Conservation (phyloP, 2,797 vertebrate genomes). For the Coregonus sp. region DNA sequence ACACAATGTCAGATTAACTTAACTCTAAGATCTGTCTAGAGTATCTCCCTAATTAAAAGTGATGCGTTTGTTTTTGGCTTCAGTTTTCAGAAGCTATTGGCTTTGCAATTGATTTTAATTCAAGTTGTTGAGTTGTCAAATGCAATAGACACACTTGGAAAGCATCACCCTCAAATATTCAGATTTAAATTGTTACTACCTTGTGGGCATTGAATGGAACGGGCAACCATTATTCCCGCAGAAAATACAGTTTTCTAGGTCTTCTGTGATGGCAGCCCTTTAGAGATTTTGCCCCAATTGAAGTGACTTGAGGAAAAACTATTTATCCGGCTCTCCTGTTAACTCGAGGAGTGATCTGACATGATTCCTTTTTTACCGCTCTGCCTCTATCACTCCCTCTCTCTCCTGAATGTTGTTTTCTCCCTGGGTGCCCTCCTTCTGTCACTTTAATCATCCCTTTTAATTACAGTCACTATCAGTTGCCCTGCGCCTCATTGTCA, state of each 20-base stretch:
- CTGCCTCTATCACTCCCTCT: conserved; percentile 10
- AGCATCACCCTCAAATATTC: not conserved
- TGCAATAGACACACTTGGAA: not conserved
- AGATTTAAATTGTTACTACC: conserved; percentile 8
- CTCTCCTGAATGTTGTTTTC: conserved; percentile 17
- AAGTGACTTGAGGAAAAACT: conserved; percentile 37
- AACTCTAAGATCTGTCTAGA: conserved; percentile 40
- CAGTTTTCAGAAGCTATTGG: conserved; percentile 14
- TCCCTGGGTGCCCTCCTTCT: conserved; percentile 63
- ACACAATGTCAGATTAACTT: conserved; percentile 61
- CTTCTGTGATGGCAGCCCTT: conserved; percentile 38
- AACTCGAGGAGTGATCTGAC: conserved; percentile 44
- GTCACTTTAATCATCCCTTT: conserved; percentile 73
- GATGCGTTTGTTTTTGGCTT: conserved; percentile 9
- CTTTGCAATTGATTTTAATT: conserved; percentile 22
- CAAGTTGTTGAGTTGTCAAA: conserved; percentile 25
- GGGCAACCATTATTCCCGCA: conserved; percentile 12
- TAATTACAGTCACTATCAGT: conserved; percentile 69
- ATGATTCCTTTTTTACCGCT: conserved; percentile 23
- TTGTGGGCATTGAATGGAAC: conserved; percentile 32
- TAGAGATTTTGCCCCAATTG: conserved; percentile 42
- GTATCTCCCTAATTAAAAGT: conserved; percentile 45
- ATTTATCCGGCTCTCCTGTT: conserved; percentile 20
- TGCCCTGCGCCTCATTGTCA: conserved; percentile 54
- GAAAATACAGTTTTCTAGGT: conserved; percentile 31